Base-by-base conservation (phyloP, 2,113 vertebrate genomes). In the Coregonus clupeaformis region DNA sequence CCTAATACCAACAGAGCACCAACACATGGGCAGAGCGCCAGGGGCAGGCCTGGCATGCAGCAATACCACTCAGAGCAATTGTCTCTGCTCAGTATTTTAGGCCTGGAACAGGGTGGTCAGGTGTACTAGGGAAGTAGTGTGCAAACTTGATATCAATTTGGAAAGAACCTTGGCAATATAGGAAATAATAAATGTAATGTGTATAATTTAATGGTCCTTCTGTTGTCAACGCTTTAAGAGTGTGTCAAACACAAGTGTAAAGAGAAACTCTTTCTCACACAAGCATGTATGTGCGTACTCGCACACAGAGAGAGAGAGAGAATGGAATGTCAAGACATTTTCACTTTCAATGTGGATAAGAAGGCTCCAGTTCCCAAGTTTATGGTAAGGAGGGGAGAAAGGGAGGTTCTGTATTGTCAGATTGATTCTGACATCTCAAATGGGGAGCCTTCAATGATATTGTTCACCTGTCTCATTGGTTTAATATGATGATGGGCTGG, bases 391-490 rank as follows among this genome's bases (percentile, higher is more conserved):
- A 60, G n/a, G 57, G 5, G 18, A 60, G n/a, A 60, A 60, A 22
- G 16, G 57, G n/a, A 22, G 57, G 57, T 24, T 11, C 36, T 60
- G 57, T 60, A 20, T 55, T 55, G 57, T 92, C 84, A 92, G 89
- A 93, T 93, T 81, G 65, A 80, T 94, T 89, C 88, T 89, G 93
- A 93, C 79, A 72, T 32, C 86, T 83, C 86, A 88, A 93, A 94
- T 85, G 88, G 90, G 91, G 36, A 77, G 78, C 88, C 82, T 90
- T 91, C 86, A 85, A 85, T 73, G 80, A 89, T 84, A 89, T 91
- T 93, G 92, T 94, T 92, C 92, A 94, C 94, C 95, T 95, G 95
- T 94, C 94, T 94, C 86, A 70, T 92, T 93, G 92, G 85, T 92
- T 93, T 94, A 92, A 90, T 92, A 89, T 83, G 90, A 60, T 60